These are phyloP conservation scores for Oreocharis arfaki DNA, from an alignment of 2,113 vertebrate species.

Conservation along the genomic window DNA sequence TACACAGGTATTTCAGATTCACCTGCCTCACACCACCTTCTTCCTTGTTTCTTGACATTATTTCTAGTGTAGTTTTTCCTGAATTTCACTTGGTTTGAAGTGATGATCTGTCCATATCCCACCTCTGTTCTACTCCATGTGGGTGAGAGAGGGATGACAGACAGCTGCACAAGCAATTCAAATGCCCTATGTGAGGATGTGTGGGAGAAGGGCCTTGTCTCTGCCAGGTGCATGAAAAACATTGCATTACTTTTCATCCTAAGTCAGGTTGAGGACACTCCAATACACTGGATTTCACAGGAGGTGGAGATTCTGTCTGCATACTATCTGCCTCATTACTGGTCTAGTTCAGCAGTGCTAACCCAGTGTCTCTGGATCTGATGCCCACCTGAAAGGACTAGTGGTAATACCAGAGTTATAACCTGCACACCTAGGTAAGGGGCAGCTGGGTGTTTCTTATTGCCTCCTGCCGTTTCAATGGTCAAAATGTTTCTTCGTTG, in stretches of 20 bases:
- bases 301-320: background rate
- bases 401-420: background rate
- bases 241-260: background rate
- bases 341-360: background rate
- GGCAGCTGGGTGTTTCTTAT: background rate
- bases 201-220: background rate
- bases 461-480: background rate
- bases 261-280: background rate
- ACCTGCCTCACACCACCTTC: rapidly evolving
- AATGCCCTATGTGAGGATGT: rapidly evolving
- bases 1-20: background rate
- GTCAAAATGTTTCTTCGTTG: background rate
- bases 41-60: background rate
- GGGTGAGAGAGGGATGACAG: background rate
- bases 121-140: background rate
- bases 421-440: background rate
- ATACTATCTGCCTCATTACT: background rate
- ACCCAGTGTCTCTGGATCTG: background rate
- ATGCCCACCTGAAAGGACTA: background rate
- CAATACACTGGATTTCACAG: background rate
- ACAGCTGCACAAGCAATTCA: background rate
- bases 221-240: background rate
- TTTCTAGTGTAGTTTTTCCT: background rate
- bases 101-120: background rate
- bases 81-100: background rate